Evolutionary conservation across 2,888 invertebrate species (phyloP).

Genomic region (Scaptomyza cyrtandrae): DNA sequence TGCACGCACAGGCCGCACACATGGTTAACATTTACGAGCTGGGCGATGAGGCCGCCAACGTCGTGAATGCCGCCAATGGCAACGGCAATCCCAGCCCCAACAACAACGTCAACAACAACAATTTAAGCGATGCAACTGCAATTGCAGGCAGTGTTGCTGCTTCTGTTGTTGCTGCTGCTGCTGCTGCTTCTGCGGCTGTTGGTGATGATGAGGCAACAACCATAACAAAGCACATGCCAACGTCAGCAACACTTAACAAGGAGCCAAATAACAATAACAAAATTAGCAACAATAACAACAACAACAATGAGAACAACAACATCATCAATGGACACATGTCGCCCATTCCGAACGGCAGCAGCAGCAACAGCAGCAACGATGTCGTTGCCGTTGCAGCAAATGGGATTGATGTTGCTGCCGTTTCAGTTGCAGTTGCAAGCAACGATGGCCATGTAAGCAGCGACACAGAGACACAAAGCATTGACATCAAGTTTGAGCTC

Average conservation of each 20-base stretch:
- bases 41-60: slow-evolving; percentile 83
- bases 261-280: slow-evolving; percentile 79
- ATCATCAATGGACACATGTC: slow-evolving; percentile 61
- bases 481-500: slow-evolving; percentile 82
- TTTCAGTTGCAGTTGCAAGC: slow-evolving; percentile 22
- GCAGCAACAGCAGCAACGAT: slow-evolving; percentile 25
- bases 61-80: slow-evolving; percentile 48
- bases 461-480: slow-evolving; percentile 78
- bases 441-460: slow-evolving; percentile 73
- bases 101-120: slow-evolving; percentile 43
- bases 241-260: slow-evolving; percentile 74
- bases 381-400: slow-evolving; percentile 35
- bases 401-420: slow-evolving; percentile 51
- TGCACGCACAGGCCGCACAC: slow-evolving; percentile 89
- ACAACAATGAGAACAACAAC: slow-evolving; percentile 52
- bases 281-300: slow-evolving; percentile 72
- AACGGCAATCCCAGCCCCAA: slow-evolving; percentile 43
- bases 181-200: slow-evolving; percentile 20
- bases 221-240: slow-evolving; percentile 67
- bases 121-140: slow-evolving; percentile 46
- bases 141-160: slow-evolving; percentile 62
- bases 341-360: slow-evolving; percentile 36
- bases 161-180: slow-evolving; percentile 15
- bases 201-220: slow-evolving; percentile 56
- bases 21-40: slow-evolving; percentile 89